Base-by-base conservation (phyloP, 1,140 invertebrate genomes). In the Palaemon carinicauda region DNA sequence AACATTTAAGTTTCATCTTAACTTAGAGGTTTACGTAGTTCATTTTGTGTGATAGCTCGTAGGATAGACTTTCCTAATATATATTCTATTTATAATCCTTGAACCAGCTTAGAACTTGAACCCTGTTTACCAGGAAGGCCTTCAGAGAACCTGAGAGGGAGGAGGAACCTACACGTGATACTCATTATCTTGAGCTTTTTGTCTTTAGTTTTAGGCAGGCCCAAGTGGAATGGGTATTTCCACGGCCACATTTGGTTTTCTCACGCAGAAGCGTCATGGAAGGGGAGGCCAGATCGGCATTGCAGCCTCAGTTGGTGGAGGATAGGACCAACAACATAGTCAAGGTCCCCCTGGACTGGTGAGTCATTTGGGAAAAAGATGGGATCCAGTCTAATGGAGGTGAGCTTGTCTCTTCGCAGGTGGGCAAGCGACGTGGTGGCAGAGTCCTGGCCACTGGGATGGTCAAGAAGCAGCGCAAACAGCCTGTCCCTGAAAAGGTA, bases 371-470 rank as follows among this genome's bases (percentile, higher is more conserved):
- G 69, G 77, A 41, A 86, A 86, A 51, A 71, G 41, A 41, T 41
- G 80, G 84, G 69, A 75, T 78, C 77, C 78, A 86, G 77, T 81
- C 88, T 89, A 89, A 89, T 89, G 86, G 88, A 84, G 79, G 71
- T 89, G 88, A 89, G 88, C 88, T 89, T 89, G 85, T 89, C 79
- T 82, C 87, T 86, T 69, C 88, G 78, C 88, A 89, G 88, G 88
- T 89, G 78, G 96, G 96, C 24, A 97, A 97, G 90, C 93, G 97
- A 89, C 93, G 96, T 80, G 96, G 96, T 65, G 96, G 96, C 0
- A 94, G 96, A 90, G 95, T 97, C 41, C 92, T 98, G 1, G 97
- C 97, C 91, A 97, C 96, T 56, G 96, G 97, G 56, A 93, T 97
- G 91, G 96, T 98, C 27, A 96, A 97, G 89, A 98, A 98, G 90